A percentile compares a stretch with the other conserved stretches of the same genome.
These are phyloP conservation scores for Zelostemma sp. DNA, from an alignment of 1,140 invertebrate genomes.

Conservation along the genomic window DNA sequence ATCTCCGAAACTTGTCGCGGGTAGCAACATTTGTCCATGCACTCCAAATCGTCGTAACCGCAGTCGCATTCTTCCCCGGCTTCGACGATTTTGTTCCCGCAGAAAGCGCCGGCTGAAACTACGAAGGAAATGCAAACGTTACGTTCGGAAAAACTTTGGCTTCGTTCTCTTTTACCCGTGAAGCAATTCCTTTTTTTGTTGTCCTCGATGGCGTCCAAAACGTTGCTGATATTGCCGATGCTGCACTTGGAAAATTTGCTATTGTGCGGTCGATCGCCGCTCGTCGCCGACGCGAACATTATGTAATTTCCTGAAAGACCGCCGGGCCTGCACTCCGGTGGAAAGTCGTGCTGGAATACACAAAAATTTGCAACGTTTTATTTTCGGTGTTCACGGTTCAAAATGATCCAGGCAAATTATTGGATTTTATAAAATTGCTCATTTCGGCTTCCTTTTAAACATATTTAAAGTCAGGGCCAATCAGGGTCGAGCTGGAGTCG, in stretches of 20 bases:
- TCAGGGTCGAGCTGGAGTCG: no score
- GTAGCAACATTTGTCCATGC: conserved; percentile 94
- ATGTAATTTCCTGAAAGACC: conserved; percentile 93
- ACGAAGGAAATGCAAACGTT: conserved; percentile 52
- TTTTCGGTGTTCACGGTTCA: no score
- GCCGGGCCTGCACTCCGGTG: conserved; percentile 90
- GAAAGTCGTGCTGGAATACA: conserved; percentile 91
- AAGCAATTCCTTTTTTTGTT: conserved; percentile 97
- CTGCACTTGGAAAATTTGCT: conserved; percentile 95
- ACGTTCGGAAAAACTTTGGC: no score
- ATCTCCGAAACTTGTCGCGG: conserved; percentile 80
- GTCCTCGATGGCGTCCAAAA: conserved; percentile 91
- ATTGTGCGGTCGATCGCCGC: conserved; percentile 94
- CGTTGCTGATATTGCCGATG: conserved; percentile 94
- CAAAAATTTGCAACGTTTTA: no score
- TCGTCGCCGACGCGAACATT: conserved; percentile 97
- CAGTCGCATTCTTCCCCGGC: conserved; percentile 98
- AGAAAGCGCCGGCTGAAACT: conserved; percentile 94
- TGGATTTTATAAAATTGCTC: no score
- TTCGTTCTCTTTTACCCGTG: conserved; percentile 69
- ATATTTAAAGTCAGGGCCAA: no score
- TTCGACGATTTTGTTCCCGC: conserved; percentile 99
- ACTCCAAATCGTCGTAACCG: conserved; percentile 95
- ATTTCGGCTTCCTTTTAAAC: no score
- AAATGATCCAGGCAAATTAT: no score